Base-by-base conservation (phyloP, 2,888 invertebrate genomes). In the Imbricaverruca yamaguchii region DNA sequence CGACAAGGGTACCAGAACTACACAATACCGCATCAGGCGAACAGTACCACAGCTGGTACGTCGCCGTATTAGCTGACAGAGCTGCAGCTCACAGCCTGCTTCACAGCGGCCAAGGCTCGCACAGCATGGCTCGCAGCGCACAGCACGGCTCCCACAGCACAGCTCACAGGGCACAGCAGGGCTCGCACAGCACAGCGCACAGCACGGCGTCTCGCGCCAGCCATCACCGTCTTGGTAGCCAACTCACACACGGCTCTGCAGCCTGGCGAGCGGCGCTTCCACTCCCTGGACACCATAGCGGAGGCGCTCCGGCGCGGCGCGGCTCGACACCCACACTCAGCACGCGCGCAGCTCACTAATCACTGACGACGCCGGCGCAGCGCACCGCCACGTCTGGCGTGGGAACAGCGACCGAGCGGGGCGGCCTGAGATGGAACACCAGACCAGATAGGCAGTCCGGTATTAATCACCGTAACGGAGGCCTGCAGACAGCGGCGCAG, bases 381-480 rank as follows among this genome's bases (percentile, higher is more conserved):
- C 67, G 25, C n/a, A n/a, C 69, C 23, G 15, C 65, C 65, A 4
- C 39, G 39, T 39, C 39, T 39, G 39, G 2, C 39, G 39, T 18
- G 61, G 18, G 61, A 61, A 0, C 61, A 18, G 18, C 61, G 15
- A 4, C 13, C 0, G 13, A 61, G 18, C 61, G 61, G 39, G 39
- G 39, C 39, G 39, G 18, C 7, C 61, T 18, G 61, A 61, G 61
- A 61, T 61, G 39, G 39, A 12, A 39, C 69, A 39, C 69, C 69
- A 39, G 69, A 39, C 15, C n/a, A n/a, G 69, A 69, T 69, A 3
- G 69, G 15, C 23, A 13, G 9, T 10, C 6, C 69, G 69, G 12
- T 6, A 25, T 15, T 69, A 69, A 69, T 69, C 69, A 67, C 25
- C 67, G 67, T 67, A 67, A 67, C 67, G 67, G 25, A 67, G 67